These are phyloP conservation scores for Cyclura pinguis DNA, from an alignment of 2,797 vertebrate species.

Conservation along the genomic window DNA sequence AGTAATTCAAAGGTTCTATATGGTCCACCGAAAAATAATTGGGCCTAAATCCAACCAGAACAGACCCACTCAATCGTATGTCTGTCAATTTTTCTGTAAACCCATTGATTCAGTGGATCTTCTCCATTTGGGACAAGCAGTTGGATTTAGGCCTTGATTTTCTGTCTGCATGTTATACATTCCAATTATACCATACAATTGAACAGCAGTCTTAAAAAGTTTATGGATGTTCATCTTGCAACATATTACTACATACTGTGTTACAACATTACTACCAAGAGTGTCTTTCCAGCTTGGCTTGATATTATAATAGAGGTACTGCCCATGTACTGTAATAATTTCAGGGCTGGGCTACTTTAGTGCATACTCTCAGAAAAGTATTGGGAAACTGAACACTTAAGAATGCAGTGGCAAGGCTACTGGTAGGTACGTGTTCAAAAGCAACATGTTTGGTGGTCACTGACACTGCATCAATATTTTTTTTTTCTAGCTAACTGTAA, in stretches of 20 bases:
- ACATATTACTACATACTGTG: neutral
- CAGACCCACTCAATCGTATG: too few species aligned
- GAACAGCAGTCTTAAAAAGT: neutral
- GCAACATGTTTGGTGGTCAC: too few species aligned
- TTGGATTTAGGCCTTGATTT: neutral
- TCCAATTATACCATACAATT: neutral
- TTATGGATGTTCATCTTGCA: neutral
- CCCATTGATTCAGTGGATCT: too few species aligned
- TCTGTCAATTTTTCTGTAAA: too few species aligned
- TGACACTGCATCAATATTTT: neutral
- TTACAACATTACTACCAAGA: slow-evolving; percentile 7
- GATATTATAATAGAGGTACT: neutral
- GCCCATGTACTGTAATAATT: neutral
- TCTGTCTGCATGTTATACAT: neutral
- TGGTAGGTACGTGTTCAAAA: neutral
- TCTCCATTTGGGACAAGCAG: too few species aligned
- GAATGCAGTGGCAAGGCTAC: neutral
- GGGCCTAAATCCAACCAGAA: too few species aligned
- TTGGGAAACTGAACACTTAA: neutral
- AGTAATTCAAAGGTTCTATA: neutral
- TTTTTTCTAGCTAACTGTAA: neutral
- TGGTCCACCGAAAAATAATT: too few species aligned
- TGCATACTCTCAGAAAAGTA: neutral
- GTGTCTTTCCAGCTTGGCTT: slow-evolving; percentile 1
- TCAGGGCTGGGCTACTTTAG: neutral